A percentile compares a stretch with the other conserved stretches of the same genome.
phyloP scores from a whole-genome alignment of 2,888 invertebrate genomes.

The Parnassius glacialis region DNA sequence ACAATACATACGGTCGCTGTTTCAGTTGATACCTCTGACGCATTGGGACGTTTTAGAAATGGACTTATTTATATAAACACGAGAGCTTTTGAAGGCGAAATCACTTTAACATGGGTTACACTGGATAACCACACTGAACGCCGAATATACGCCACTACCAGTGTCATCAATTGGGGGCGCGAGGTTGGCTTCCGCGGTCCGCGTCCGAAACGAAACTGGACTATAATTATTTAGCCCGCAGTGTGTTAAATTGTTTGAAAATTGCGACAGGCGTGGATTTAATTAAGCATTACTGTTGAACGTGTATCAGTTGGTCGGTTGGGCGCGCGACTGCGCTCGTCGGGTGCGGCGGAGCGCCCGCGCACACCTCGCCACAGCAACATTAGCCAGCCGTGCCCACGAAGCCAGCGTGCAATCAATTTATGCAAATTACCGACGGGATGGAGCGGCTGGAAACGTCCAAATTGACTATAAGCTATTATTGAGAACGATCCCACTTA shows the following conservation, averaged over 20 bases:
- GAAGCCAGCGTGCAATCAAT: constrained; percentile 68
- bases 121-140: constrained; percentile 56
- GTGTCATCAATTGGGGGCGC: constrained; percentile 43
- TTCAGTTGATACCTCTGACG: constrained; percentile 77
- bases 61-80: constrained; percentile 38
- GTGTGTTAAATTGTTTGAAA: constrained; percentile 57
- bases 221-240: constrained; percentile 13
- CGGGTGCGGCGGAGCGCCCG: constrained; percentile 41
- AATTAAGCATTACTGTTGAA: constrained; percentile 69
- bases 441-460: constrained; percentile 49
- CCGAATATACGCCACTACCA: constrained; percentile 35
- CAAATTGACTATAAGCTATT: constrained; percentile 39
- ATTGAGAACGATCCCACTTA: constrained; percentile 27
- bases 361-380: constrained; percentile 45
- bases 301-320: constrained; percentile 76
- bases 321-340: constrained; percentile 71
- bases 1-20: constrained; percentile 72
- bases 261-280: constrained; percentile 68
- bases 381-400: constrained; percentile 33
- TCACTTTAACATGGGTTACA: constrained; percentile 61
- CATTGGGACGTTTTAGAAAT: constrained; percentile 48
- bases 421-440: constrained; percentile 76
- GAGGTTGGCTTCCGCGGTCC: constrained; percentile 32
- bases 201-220: constrained; percentile 43
- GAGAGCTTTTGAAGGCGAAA: constrained; percentile 43